Conservation (phyloP, 1,140 invertebrate genomes). For the Dryas iulia region DNA sequence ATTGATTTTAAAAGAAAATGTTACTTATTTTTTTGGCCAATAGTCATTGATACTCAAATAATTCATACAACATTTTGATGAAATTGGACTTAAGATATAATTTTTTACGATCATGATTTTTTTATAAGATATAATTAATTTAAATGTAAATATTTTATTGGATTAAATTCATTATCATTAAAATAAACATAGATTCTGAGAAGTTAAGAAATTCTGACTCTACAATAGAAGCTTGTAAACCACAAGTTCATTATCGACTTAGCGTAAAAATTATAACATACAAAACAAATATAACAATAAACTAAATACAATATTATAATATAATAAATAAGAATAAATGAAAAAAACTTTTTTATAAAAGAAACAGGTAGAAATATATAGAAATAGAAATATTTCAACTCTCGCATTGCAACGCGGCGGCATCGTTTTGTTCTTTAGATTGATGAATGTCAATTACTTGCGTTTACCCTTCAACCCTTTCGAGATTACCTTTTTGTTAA, state of each 20-base stretch:
- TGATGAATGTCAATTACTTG: slow-evolving; percentile 20
- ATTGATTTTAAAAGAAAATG: no score
- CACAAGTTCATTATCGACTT: not conserved
- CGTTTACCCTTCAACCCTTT: slow-evolving; percentile 10
- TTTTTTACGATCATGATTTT: no score
- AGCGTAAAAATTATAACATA: not conserved
- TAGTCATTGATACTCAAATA: no score
- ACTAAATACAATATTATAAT: not conserved
- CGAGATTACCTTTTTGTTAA: not conserved
- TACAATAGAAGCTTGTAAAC: not conserved
- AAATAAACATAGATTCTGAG: not conserved
- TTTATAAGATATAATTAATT: no score
- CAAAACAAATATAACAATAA: not conserved
- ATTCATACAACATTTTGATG: no score
- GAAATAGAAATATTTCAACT: not conserved
- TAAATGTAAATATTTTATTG: no score
- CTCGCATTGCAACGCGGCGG: not conserved
- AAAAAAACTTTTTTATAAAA: not conserved
- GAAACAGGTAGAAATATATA: not conserved
- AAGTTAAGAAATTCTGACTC: not conserved
- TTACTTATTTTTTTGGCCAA: no score
- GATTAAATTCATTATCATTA: no score
- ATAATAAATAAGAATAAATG: not conserved
- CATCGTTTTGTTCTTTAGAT: slow-evolving; percentile 17
- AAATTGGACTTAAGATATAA: no score